A percentile compares a stretch with the other conserved stretches of the same genome.
phyloP scores from a whole-genome alignment of 2,797 vertebrate genomes.

The Danio tinwini region DNA sequence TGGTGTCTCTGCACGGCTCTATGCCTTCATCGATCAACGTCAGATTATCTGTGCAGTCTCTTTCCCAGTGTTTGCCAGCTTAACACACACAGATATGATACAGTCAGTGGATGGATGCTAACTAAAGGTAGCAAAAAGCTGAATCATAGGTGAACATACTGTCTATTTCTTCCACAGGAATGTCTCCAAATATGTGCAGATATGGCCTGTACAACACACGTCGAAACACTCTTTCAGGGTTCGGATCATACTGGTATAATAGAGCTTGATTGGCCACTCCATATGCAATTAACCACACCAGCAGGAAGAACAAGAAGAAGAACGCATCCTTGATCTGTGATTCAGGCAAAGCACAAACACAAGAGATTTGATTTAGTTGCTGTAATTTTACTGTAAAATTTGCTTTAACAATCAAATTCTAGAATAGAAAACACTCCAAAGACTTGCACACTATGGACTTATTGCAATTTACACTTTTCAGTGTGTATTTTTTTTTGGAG shows the following conservation, averaged over 20 bases:
- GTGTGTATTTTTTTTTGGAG: no score
- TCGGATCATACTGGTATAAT: conserved; percentile 80
- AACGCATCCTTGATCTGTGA: conserved; percentile 90
- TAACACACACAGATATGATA: conserved; percentile 27
- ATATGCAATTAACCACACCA: conserved; percentile 88
- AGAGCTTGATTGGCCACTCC: conserved; percentile 91
- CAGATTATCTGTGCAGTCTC: conserved; percentile 76
- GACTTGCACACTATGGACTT: no score
- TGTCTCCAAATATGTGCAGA: conserved; percentile 91
- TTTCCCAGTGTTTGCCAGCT: conserved; percentile 77
- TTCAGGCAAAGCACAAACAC: background rate
- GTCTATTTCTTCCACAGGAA: conserved; percentile 87
- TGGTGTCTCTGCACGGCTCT: conserved; percentile 78
- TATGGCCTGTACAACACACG: conserved; percentile 90
- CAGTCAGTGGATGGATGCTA: background rate
- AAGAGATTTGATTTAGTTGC: background rate
- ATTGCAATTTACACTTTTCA: no score
- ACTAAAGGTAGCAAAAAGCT: background rate
- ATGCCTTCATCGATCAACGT: conserved; percentile 70
- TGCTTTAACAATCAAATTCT: no score
- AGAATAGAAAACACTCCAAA: no score
- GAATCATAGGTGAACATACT: conserved; percentile 71
- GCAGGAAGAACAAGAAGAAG: conserved; percentile 93
- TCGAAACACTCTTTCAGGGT: conserved; percentile 79
- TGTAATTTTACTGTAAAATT: background rate